These are phyloP conservation scores for Pteronura brasiliensis DNA, from an alignment of 2,113 vertebrate species.

Conservation along the genomic window DNA sequence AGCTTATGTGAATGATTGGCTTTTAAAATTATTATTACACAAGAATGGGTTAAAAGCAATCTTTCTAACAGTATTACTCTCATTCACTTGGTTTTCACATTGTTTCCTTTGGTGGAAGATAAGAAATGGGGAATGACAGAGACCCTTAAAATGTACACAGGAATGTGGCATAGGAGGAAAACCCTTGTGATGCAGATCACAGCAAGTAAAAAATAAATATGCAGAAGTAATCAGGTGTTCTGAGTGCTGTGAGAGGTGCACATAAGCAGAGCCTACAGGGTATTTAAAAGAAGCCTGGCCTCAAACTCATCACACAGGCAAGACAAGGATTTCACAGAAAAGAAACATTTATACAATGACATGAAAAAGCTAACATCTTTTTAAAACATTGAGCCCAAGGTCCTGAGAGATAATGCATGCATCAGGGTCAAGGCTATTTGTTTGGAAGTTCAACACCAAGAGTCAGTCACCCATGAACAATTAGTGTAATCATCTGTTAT, in stretches of 20 bases:
- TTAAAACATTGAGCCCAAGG: neutral
- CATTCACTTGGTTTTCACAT: neutral
- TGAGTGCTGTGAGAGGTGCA: neutral
- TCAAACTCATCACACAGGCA: neutral
- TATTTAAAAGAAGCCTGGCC: neutral
- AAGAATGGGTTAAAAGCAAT: neutral
- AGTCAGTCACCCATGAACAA: neutral
- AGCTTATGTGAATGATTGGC: neutral
- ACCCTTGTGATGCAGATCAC: neutral
- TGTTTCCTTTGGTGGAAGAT: neutral
- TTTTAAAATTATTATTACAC: neutral
- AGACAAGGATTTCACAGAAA: neutral
- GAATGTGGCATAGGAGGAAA: neutral
- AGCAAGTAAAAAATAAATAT: neutral
- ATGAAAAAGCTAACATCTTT: neutral
- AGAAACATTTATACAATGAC: neutral
- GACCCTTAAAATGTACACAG: neutral
- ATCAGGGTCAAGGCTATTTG: neutral
- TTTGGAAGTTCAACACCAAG: neutral
- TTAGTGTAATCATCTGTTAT: neutral
- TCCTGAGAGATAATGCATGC: neutral
- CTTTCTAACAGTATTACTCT: neutral
- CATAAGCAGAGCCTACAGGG: neutral
- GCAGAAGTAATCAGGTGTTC: neutral
- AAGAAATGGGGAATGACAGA: neutral